Base-by-base conservation (phyloP, 2,113 vertebrate species). In the Gasterosteus aculeatus region DNA sequence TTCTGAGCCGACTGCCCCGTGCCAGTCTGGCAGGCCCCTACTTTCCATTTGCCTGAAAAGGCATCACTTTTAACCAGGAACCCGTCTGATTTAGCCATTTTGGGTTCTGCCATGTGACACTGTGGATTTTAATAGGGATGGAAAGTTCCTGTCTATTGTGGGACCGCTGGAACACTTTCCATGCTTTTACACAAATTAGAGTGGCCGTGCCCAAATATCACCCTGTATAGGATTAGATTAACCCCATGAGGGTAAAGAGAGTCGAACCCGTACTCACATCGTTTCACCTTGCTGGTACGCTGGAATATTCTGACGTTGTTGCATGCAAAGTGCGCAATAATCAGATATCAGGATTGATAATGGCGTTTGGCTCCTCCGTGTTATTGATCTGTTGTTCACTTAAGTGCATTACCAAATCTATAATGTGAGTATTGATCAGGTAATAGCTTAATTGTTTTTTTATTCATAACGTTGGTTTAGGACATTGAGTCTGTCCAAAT, bases 41-140 rank as follows among this genome's bases (percentile, higher is more conserved):
- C 70, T 91, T 93, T 91, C 89, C 88, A 88, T 76, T 89, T 76
- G 81, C 83, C 84, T 88, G 70, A 82, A 90, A 89, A 90, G 58
- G 74, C 82, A 89, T 89, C 85, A 77, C 70, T 75, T 75, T 64
- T 65, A 78, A 87, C 81, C 73, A 87, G 82, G 60, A 85, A 57
- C 69, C 51, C 47, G 51, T 92, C 90, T 93, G 91, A 92, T 92
- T 88, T 93, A 79, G 83, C 84, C 87, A 92, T 93, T 92, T 86
- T 88, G 84, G 85, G 78, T 80, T 85, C 75, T 80, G 78, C 80
- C 85, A 89, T 87, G 90, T 90, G 90, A 90, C 78, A 78, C 74
- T 72, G 82, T 77, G 89, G 71, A 88, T 89, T 89, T 92, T 89
- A 91, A 87, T 85, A 84, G 83, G 75, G 82, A 71, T 77, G 92